Evolutionary conservation across 1,140 invertebrate species (phyloP).

Genomic region (Bacillus rossius): DNA sequence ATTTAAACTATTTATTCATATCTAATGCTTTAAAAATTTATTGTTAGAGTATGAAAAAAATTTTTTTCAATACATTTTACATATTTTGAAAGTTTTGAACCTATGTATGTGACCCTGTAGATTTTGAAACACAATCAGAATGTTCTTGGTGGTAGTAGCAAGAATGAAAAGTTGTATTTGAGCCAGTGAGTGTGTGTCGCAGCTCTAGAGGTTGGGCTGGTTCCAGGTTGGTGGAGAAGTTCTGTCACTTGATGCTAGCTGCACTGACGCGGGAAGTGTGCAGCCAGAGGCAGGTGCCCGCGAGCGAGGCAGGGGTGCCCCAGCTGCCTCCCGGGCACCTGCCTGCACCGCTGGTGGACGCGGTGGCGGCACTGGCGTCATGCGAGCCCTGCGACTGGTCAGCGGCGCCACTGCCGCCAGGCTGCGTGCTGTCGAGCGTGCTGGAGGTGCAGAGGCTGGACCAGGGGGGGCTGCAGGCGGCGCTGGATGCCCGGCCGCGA

Average conservation of each 20-base stretch:
- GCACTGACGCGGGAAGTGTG: slow-evolving; percentile 30
- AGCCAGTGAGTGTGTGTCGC: too few species aligned
- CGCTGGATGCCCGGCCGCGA: background rate
- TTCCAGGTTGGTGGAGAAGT: slow-evolving; percentile 30
- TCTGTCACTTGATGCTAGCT: slow-evolving; percentile 35
- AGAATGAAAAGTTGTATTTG: too few species aligned
- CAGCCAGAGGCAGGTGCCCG: background rate
- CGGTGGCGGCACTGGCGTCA: background rate
- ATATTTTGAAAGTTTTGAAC: too few species aligned
- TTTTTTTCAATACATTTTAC: too few species aligned
- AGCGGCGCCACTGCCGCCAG: slow-evolving; percentile 26
- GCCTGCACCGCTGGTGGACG: background rate
- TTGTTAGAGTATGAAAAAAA: too few species aligned
- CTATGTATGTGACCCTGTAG: too few species aligned
- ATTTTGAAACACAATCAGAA: too few species aligned
- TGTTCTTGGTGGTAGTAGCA: too few species aligned
- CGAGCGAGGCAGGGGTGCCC: background rate
- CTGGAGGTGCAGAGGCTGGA: slow-evolving; percentile 35
- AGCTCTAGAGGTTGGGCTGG: background rate
- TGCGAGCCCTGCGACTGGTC: slow-evolving; percentile 1
- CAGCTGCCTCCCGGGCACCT: background rate
- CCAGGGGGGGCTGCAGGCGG: slow-evolving; percentile 12
- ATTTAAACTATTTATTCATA: too few species aligned
- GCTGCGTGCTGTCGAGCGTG: slow-evolving; percentile 35
- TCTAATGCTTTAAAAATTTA: too few species aligned